Evolutionary conservation across 2,113 vertebrate species (phyloP), one percentile per base, ranked within the genome.

Genomic region (Pogonocichla stellata): DNA sequence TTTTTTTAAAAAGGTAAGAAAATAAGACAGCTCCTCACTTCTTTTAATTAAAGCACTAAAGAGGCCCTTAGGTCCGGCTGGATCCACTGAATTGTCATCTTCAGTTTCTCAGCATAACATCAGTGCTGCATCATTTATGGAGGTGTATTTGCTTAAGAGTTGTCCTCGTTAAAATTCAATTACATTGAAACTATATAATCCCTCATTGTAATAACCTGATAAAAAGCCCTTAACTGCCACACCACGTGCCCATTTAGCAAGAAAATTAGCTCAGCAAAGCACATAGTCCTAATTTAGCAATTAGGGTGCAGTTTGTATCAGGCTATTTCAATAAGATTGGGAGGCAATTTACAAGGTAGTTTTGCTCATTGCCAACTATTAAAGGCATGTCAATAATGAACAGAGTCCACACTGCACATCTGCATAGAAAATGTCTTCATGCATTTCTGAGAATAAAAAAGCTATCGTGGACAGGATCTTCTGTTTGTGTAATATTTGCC

Each of bases 81-180:
- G 50, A 25, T 86, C 33, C 51, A 80, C 31, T 80, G 58, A 79
- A 64, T 57, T 65, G 36, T 91, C 87, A 75, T 78, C 86, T 84
- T 95, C 84, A 77, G n/a, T 92, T 96, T 91, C 73, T 69, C 69
- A 88, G 43, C 53, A 60, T 51, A 83, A 42, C 34, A 58, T 57
- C 82, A 62, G 43, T 33, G 15, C 62, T 87, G 93, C 73, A 90
- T 92, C 87, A 92, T 95, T 97, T 94, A 86, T 75, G 25, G 87
- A 93, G 91, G 73, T 92, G 67, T 88, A 94, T 95, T 96, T 97
- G 82, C 70, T 92, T 93, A 95, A 94, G 84, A 92, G 42, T 74
- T 6, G 1, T 88, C 22, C 86, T 95, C 38, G 17, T 96, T 96
- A 96, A 96, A 96, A 96, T 97, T 97, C 92, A 97, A 95, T 97